phyloP scores from a whole-genome alignment of 2,888 invertebrate species.

The Exocentrus adspersus region DNA sequence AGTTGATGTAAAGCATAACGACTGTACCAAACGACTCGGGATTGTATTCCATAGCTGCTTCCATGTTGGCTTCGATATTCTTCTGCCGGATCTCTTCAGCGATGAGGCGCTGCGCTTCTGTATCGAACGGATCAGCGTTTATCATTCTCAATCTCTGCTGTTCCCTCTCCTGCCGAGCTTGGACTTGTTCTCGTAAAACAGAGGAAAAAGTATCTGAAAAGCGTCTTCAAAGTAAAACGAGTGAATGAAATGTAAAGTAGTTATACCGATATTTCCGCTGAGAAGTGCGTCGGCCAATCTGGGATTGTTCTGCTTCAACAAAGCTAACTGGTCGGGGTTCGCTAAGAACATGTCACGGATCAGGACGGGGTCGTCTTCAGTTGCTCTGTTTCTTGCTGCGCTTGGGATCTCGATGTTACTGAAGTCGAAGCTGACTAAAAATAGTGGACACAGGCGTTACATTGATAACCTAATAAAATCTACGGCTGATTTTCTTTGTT shows the following conservation, averaged over 20 bases:
- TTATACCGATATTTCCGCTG: conserved; percentile 80
- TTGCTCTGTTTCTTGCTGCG: conserved; percentile 51
- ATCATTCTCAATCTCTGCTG: conserved; percentile 87
- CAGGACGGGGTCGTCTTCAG: conserved; percentile 84
- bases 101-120: conserved; percentile 93
- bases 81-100: conserved; percentile 96
- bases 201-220: conserved; percentile 81
- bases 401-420: conserved; percentile 85
- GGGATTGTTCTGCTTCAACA: conserved; percentile 94
- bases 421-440: conserved; percentile 75
- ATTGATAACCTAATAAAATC: too few relatives aligned
- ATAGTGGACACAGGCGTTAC: too few relatives aligned
- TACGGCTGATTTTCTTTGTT: too few relatives aligned
- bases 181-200: conserved; percentile 84
- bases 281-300: conserved; percentile 89
- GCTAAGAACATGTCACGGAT: conserved; percentile 88
- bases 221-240: conserved; percentile 50
- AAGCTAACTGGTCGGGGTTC: conserved; percentile 89
- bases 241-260: conserved; percentile 16
- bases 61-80: conserved; percentile 98
- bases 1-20: conserved; percentile 97
- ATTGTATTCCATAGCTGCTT: conserved; percentile 97
- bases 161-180: conserved; percentile 83
- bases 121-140: conserved; percentile 94
- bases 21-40: conserved; percentile 99